A percentile compares a stretch with the other conserved stretches of the same genome.
Evolutionary conservation across 2,113 vertebrate genomes (phyloP).

Genomic region (Turnix velox): DNA sequence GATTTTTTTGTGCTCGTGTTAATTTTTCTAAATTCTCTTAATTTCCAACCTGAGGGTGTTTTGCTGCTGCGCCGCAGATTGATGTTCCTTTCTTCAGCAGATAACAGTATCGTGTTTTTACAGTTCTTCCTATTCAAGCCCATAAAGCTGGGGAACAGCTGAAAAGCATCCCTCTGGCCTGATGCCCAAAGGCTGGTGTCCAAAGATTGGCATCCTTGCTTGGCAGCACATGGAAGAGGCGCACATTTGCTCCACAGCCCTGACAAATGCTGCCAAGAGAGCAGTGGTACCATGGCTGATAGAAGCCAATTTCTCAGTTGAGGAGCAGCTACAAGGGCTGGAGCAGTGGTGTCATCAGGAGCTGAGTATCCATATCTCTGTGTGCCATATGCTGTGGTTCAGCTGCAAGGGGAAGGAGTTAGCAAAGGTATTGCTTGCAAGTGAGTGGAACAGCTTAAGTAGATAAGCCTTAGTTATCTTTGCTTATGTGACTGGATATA

Average conservation of each 20-base stretch:
- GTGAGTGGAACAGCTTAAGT: neutral
- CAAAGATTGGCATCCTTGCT: neutral
- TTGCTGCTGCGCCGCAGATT: no score
- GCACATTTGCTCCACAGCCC: neutral
- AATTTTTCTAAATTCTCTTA: neutral
- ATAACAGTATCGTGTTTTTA: neutral
- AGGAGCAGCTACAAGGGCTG: neutral
- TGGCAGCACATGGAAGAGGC: neutral
- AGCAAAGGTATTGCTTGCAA: neutral
- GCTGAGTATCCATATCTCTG: neutral
- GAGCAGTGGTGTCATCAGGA: neutral
- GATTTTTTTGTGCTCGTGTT: neutral
- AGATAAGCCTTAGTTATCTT: neutral
- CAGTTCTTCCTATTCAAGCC: neutral
- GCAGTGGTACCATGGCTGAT: neutral
- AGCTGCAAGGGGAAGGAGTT: neutral
- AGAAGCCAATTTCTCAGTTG: neutral
- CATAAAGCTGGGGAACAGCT: neutral
- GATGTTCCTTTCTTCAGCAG: neutral
- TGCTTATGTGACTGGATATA: neutral
- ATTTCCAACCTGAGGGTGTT: neutral
- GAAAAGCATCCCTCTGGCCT: neutral
- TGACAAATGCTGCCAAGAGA: neutral
- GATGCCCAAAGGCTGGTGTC: slow-evolving; percentile 34
- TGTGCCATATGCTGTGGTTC: neutral